phyloP scores from a whole-genome alignment of 1,140 invertebrate genomes.

The Trachymyrmex cornetzi region DNA sequence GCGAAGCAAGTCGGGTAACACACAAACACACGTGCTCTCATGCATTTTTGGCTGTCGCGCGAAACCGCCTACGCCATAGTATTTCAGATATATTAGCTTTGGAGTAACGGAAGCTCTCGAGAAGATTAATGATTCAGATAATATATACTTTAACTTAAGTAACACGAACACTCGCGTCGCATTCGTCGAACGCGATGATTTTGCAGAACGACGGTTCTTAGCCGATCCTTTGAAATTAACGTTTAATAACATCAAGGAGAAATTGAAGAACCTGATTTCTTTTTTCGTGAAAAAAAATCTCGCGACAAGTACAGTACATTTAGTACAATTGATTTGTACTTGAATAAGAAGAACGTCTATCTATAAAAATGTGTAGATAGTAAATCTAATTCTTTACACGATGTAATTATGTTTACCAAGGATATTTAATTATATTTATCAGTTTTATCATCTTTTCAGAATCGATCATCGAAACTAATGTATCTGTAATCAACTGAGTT shows the following conservation, averaged over 20 bases:
- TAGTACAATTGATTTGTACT: background rate
- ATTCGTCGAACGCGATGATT: slow-evolving; percentile 28
- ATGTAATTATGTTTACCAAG: slow-evolving; percentile 8
- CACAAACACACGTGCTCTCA: slow-evolving; percentile 49
- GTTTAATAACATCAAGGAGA: background rate
- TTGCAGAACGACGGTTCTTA: slow-evolving; percentile 6
- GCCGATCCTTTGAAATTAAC: background rate
- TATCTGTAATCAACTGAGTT: background rate
- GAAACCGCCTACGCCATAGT: slow-evolving; percentile 65
- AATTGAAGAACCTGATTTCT: background rate
- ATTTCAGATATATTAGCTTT: slow-evolving; percentile 66
- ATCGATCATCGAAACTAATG: background rate
- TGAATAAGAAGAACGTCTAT: background rate
- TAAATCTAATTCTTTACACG: background rate
- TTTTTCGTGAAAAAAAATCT: background rate
- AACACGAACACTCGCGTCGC: slow-evolving; percentile 30
- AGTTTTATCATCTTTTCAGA: background rate
- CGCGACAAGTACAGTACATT: background rate
- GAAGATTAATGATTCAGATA: slow-evolving; percentile 63
- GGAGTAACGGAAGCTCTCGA: slow-evolving; percentile 55
- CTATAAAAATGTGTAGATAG: background rate
- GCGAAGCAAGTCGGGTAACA: slow-evolving; percentile 13
- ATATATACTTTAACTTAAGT: slow-evolving; percentile 60
- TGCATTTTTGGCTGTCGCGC: slow-evolving; percentile 67
- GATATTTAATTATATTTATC: background rate